These are phyloP conservation scores for Solea solea DNA, from an alignment of 2,113 vertebrate species.

Conservation along the genomic window DNA sequence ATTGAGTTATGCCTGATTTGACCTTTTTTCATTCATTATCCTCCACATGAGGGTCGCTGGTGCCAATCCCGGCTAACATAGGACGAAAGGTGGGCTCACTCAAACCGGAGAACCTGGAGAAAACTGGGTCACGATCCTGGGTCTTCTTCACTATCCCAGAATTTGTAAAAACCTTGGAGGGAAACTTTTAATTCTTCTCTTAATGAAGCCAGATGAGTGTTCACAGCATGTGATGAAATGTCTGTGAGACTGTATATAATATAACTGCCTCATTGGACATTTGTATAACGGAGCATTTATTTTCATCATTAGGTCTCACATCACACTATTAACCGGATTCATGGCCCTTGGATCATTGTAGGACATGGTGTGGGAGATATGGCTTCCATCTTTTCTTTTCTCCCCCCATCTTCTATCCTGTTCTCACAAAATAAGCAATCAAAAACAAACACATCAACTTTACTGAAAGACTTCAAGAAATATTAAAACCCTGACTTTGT, in stretches of 20 bases:
- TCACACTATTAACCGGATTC: conserved; percentile 70
- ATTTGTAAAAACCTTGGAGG: conserved; percentile 20
- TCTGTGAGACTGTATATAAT: background rate
- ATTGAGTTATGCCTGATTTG: conserved; percentile 6
- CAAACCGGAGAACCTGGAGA: no score
- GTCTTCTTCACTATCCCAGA: background rate
- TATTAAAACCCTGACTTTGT: no score
- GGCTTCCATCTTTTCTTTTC: conserved; percentile 8
- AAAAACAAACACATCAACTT: no score
- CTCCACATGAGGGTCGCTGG: no score
- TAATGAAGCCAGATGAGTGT: conserved; percentile 16
- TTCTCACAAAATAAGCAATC: background rate
- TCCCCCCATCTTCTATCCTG: conserved; percentile 3
- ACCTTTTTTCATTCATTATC: conserved; percentile 2
- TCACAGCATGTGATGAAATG: conserved; percentile 12
- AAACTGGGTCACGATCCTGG: no score
- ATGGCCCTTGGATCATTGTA: conserved; percentile 55
- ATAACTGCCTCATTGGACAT: conserved; percentile 40
- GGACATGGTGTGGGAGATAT: conserved; percentile 30
- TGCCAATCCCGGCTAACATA: no score
- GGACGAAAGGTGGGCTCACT: no score
- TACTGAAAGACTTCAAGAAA: no score
- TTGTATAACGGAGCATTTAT: conserved; percentile 59
- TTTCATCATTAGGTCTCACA: conserved; percentile 51
- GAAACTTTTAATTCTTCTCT: conserved; percentile 20